Evolutionary conservation across 2,888 invertebrate species (phyloP).

Genomic region (Neoscelio sp.): DNA sequence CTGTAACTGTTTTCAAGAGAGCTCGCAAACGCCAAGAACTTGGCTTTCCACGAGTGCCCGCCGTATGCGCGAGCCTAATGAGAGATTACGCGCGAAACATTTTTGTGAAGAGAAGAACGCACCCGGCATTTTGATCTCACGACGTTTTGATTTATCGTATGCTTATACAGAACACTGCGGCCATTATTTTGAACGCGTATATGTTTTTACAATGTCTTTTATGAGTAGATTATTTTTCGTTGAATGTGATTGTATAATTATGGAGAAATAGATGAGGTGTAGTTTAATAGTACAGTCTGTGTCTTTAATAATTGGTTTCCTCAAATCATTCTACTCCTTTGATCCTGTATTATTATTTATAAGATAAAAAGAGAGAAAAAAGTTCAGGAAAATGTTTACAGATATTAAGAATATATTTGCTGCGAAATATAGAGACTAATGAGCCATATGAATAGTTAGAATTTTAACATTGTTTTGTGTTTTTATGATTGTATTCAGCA

Average conservation of each 20-base stretch:
- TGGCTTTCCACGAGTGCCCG: conserved; percentile 29
- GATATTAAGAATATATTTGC: too few species aligned
- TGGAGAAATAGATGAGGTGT: conserved; percentile 15
- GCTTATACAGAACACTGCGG: conserved; percentile 39
- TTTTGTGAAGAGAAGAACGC: conserved; percentile 47
- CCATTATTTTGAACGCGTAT: conserved; percentile 28
- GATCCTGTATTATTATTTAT: too few species aligned
- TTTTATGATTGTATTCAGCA: too few species aligned
- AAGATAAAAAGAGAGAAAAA: too few species aligned
- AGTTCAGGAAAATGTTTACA: too few species aligned
- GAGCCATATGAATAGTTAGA: too few species aligned
- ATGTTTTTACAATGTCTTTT: conserved; percentile 28
- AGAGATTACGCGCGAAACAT: conserved; percentile 63
- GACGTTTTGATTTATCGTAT: conserved; percentile 58
- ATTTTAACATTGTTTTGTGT: too few species aligned
- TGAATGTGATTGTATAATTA: conserved; percentile 33
- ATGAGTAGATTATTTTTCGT: conserved; percentile 24
- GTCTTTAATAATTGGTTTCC: too few species aligned
- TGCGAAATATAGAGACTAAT: too few species aligned
- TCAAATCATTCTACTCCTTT: too few species aligned
- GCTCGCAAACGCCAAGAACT: conserved; percentile 54
- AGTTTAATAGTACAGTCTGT: too few species aligned
- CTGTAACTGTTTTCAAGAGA: conserved; percentile 53
- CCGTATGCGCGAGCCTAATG: conserved; percentile 54
- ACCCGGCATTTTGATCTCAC: conserved; percentile 53